These are phyloP conservation scores for Gryllus longicercus DNA, from an alignment of 2,888 invertebrate species.

Conservation along the genomic window DNA sequence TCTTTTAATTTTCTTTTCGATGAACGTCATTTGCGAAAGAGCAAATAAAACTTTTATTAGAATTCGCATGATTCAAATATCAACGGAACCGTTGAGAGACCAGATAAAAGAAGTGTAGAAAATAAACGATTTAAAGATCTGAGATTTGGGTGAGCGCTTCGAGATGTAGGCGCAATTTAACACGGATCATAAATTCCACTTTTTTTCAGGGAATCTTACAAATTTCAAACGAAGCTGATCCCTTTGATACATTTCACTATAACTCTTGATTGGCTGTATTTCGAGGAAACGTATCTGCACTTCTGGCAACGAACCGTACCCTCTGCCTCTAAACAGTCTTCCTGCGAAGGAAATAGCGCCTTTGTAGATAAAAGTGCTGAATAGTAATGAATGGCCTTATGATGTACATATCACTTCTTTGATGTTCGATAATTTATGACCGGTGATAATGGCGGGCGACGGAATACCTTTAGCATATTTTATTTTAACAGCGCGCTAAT, in stretches of 20 bases:
- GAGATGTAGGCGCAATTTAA: not conserved
- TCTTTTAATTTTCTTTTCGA: too few species aligned
- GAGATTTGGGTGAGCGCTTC: conserved; percentile 1
- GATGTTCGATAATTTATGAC: not conserved
- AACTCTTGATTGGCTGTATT: conserved; percentile 4
- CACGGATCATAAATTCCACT: not conserved
- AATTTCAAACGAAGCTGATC: conserved; percentile 17
- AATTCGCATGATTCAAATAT: too few species aligned
- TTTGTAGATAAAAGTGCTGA: conserved; percentile 7
- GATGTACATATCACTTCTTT: conserved; percentile 2
- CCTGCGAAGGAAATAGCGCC: not conserved
- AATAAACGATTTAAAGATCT: not conserved
- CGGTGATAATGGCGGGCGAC: not conserved
- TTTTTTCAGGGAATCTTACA: not conserved
- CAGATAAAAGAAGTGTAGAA: too few species aligned
- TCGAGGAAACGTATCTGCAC: not conserved
- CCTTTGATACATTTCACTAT: not conserved
- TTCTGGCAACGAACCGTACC: not conserved
- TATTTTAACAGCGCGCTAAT: not conserved
- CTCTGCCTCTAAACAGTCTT: not conserved
- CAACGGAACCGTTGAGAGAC: too few species aligned
- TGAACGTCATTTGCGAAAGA: too few species aligned
- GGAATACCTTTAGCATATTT: not conserved
- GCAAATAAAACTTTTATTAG: too few species aligned
- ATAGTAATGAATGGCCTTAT: not conserved